Conservation (phyloP, 2,888 invertebrate species). For the Tipula unca region DNA sequence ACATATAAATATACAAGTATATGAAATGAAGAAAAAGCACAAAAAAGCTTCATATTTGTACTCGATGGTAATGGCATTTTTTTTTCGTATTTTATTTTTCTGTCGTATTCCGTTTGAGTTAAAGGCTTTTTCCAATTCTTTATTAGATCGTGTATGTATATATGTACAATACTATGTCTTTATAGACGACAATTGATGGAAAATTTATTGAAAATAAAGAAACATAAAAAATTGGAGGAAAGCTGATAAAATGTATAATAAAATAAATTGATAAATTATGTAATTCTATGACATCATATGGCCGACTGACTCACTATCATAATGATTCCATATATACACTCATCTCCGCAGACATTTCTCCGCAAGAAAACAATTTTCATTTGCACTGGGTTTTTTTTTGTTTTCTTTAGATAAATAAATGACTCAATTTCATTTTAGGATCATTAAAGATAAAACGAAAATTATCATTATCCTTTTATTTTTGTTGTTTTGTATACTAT, state of each 20-base stretch:
- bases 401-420: not conserved
- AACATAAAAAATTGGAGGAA: not conserved
- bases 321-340: not conserved
- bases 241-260: not conserved
- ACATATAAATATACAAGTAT: not conserved
- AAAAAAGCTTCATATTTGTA: not conserved
- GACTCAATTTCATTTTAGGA: slow-evolving; percentile 8
- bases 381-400: not conserved
- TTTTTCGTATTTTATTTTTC: not conserved
- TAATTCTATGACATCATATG: not conserved
- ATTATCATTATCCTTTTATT: not conserved
- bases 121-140: not conserved
- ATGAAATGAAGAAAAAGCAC: not conserved
- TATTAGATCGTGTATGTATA: not conserved
- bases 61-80: not conserved
- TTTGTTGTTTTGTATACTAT: not conserved
- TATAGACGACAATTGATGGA: not conserved
- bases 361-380: not conserved
- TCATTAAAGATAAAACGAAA: not conserved
- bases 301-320: not conserved
- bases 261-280: not conserved
- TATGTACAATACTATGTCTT: no score
- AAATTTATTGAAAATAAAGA: not conserved
- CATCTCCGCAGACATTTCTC: not conserved
- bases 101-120: not conserved